Base-by-base conservation (phyloP, 53 echinoderm and acorn worm genomes). In the Temnopleurus reevesii region DNA sequence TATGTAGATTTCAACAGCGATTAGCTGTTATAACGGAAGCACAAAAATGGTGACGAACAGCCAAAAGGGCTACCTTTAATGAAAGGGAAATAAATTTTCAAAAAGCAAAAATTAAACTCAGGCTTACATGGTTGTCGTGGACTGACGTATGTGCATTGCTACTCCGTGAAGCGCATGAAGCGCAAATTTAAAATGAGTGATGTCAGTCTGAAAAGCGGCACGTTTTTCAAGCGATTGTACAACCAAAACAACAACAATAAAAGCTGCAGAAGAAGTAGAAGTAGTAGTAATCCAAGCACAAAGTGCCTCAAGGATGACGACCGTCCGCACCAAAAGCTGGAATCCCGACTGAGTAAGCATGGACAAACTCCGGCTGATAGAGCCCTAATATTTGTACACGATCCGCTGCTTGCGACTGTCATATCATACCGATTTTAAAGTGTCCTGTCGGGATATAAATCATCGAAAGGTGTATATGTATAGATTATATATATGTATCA, bases 71-170 rank as follows among this genome's bases (percentile, higher is more conserved):
- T 59, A 60, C 24, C 57, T 15, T 27, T 54, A 5, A n/a, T 36
- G 38, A 41, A 58, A 24, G 35, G 38, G 44, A 24, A 18, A 36
- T 23, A 59, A 12, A 43, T 19, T 28, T n/a, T n/a, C 41, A 57
- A 8, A 56, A 57, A n/a, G n/a, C n/a, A n/a, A n/a, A 76, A 24
- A 66, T 34, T 26, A 26, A 18, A 21, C 0, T 58, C 57, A 0
- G 27, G 66, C 88, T 87, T 87, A 87, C 88, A 87, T 65, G 47
- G 88, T 66, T 34, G 88, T 31, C 33, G 88, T 66, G 34, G 71
- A 46, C n/a, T 87, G 88, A 34, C 88, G 88, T 47, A 87, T 71
- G 65, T 87, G 88, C 88, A 87, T 87, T 49, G 66, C 88, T 87
- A 71, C 88, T 51, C 88, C 25, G 4, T 87, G 34, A 87, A 87